Evolutionary conservation across 2,888 invertebrate species (phyloP), one percentile per base, ranked within the genome.

Genomic region (Napeogenes inachia): DNA sequence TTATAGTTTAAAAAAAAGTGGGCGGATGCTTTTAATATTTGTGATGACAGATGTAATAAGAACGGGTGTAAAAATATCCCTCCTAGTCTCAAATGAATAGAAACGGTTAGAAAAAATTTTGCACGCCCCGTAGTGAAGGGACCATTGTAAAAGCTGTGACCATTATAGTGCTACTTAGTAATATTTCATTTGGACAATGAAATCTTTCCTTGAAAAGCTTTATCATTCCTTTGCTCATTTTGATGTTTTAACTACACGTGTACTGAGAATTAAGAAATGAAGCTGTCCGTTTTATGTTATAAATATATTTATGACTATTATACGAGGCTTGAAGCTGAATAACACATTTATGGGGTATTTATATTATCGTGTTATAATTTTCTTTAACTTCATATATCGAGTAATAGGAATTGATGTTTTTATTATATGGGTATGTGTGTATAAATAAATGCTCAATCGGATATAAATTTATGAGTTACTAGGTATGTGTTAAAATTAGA

Each of bases 31-130:
- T 63, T 63, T 56, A 61, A 61, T 61, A 54, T 57, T 62, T 66
- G 69, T 68, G 80, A 78, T 80, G 80, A 76, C 75, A 72, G 75
- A 70, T 69, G 71, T 59, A 68, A 66, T 65, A 65, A 64, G 68
- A 68, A 70, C 64, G 69, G 69, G 69, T 68, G 70, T 68, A 68
- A 68, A 64, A 66, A 62, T 66, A 60, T 61, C 58, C 60, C 47
- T 58, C 21, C 32, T 47, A 61, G 46, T 58, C 13, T 56, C 38
- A 47, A 54, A 57, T 57, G 38, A 30, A 50, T 53, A 46, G 56
- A 54, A 54, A 47, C n/a, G 30, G 60, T 33, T 35, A 50, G n/a
- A 59, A 60, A 67, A 68, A 67, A 67, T 60, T 58, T 62, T 45
- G 66, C 64, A 66, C 65, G 65, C 64, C 68, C 68, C 68, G 65